Conservation (phyloP, 2,113 vertebrate genomes). For the Lonchura striata region DNA sequence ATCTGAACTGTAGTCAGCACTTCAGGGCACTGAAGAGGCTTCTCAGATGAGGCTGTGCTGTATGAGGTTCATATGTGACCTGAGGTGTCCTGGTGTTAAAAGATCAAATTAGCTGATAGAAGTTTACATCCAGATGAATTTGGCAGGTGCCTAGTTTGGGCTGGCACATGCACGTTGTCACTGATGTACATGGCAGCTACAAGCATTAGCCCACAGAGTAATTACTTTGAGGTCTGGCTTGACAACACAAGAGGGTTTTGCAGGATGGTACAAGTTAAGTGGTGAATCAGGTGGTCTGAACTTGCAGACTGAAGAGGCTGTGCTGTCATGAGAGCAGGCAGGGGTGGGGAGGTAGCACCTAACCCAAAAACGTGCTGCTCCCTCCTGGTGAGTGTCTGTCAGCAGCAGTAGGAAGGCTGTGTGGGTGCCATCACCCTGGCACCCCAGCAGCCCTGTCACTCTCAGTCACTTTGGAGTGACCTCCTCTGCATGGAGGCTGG, state of each 20-base stretch:
- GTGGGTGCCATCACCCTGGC: not conserved
- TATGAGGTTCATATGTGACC: not conserved
- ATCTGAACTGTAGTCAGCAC: not conserved
- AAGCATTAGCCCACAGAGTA: not conserved
- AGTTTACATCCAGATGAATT: not conserved
- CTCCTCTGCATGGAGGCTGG: not conserved
- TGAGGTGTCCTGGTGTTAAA: not conserved
- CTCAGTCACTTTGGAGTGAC: not conserved
- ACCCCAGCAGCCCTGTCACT: not conserved
- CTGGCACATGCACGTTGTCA: accelerated
- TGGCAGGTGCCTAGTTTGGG: not conserved
- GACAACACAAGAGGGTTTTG: not conserved
- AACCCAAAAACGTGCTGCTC: not conserved
- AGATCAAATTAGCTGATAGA: not conserved
- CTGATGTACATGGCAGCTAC: not conserved
- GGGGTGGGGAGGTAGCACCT: not conserved
- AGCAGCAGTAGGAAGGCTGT: not conserved
- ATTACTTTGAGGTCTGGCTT: not conserved
- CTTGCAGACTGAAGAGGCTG: not conserved
- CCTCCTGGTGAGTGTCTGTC: not conserved
- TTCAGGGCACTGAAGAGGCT: not conserved
- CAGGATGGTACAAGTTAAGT: not conserved
- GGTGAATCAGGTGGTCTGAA: not conserved
- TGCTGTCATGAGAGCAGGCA: not conserved
- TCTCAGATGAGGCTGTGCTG: not conserved